These are phyloP conservation scores for Drosophila subobscura DNA, from an alignment of 1,140 invertebrate species.

Conservation along the genomic window DNA sequence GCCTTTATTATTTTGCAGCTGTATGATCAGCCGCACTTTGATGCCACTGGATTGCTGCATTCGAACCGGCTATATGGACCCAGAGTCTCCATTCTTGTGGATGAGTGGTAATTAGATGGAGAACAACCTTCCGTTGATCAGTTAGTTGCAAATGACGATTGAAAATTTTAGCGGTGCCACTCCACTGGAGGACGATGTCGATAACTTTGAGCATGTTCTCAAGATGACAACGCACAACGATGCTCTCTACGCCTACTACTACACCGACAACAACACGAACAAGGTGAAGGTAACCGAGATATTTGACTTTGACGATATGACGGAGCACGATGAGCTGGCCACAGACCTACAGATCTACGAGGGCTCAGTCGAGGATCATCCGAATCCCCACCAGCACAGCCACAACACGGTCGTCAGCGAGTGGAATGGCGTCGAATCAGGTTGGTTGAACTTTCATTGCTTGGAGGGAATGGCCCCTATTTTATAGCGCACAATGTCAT, in stretches of 20 bases:
- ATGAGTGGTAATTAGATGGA: slow-evolving; percentile 64
- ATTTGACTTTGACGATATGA: slow-evolving; percentile 88
- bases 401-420: slow-evolving; percentile 76
- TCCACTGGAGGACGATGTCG: slow-evolving; percentile 84
- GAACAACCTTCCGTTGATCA: too few species aligned
- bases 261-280: slow-evolving; percentile 91
- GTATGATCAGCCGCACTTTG: slow-evolving; percentile 78
- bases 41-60: slow-evolving; percentile 76
- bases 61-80: slow-evolving; percentile 76
- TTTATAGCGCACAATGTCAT: slow-evolving; percentile 6
- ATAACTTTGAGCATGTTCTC: slow-evolving; percentile 94
- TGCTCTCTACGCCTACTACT: slow-evolving; percentile 94
- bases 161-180: slow-evolving; percentile 57
- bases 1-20: slow-evolving; percentile 39
- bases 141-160: neutral
- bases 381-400: slow-evolving; percentile 61
- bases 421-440: slow-evolving; percentile 83
- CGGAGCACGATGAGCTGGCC: slow-evolving; percentile 86
- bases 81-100: slow-evolving; percentile 77
- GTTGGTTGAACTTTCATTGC: slow-evolving; percentile 39
- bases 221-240: slow-evolving; percentile 93
- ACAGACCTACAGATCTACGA: slow-evolving; percentile 72
- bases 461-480: neutral
- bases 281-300: slow-evolving; percentile 94
- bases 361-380: slow-evolving; percentile 61